These are phyloP conservation scores for Physeter macrocephalus DNA, from an alignment of 2,113 vertebrate species.

Conservation along the genomic window DNA sequence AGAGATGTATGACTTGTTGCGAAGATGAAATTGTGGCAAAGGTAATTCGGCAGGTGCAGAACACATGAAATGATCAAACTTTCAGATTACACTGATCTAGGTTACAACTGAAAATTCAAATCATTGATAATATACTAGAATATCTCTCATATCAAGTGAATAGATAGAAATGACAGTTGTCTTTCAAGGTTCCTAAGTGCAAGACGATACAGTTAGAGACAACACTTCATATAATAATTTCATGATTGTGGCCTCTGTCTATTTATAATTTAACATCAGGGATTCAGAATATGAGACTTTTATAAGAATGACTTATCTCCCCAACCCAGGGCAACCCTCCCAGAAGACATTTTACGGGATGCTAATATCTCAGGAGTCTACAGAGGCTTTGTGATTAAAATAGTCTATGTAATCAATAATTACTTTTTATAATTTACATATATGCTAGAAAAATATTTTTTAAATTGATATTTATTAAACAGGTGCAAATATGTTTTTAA, in stretches of 20 bases:
- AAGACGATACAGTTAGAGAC: neutral
- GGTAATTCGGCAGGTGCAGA: neutral
- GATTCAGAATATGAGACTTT: neutral
- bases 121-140: neutral
- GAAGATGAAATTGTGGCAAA: neutral
- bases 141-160: neutral
- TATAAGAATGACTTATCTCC: neutral
- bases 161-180: neutral
- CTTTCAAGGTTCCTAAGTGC: neutral
- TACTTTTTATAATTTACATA: neutral
- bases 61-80: neutral
- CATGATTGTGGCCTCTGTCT: neutral
- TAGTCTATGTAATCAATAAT: neutral
- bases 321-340: neutral
- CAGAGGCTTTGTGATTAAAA: neutral
- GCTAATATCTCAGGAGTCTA: neutral
- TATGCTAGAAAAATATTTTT: neutral
- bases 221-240: neutral
- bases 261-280: neutral
- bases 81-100: neutral
- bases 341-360: neutral
- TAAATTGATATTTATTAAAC: neutral
- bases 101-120: neutral
- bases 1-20: neutral
- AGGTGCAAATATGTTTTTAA: neutral